These are phyloP conservation scores for Vulpes lagopus DNA, from an alignment of 2,113 vertebrate species.

Conservation along the genomic window DNA sequence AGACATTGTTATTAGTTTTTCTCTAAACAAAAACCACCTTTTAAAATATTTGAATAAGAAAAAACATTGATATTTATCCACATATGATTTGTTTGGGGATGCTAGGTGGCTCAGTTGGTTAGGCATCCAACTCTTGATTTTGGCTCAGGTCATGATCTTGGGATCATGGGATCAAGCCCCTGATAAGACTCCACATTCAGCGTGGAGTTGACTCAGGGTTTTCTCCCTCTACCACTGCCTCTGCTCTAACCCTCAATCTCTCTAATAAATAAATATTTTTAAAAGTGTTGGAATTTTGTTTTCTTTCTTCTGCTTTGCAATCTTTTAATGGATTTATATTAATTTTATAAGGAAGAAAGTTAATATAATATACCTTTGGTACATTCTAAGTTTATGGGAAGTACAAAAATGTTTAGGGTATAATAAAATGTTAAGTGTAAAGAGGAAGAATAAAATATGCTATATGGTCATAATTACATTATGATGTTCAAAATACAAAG, in stretches of 20 bases:
- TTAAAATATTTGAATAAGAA: conserved; percentile 28
- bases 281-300: neutral
- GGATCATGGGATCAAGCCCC: neutral
- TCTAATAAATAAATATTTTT: neutral
- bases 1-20: neutral
- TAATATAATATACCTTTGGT: neutral
- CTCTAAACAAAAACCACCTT: neutral
- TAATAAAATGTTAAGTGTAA: conserved; percentile 45
- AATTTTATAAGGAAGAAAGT: conserved; percentile 36
- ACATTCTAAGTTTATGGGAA: conserved; percentile 33
- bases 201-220: neutral
- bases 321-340: neutral
- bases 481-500: conserved; percentile 2
- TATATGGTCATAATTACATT: neutral
- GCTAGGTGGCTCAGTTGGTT: neutral
- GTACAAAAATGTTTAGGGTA: conserved; percentile 3
- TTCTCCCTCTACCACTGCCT: neutral
- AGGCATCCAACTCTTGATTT: neutral
- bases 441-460: neutral
- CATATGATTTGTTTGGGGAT: too few species aligned
- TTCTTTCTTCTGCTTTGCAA: neutral
- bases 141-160: neutral
- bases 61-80: neutral
- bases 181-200: neutral
- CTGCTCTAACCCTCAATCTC: neutral